Evolutionary conservation across 2,113 vertebrate species (phyloP), one percentile per base, ranked within the genome.

Genomic region (Epinephelus lanceolatus): DNA sequence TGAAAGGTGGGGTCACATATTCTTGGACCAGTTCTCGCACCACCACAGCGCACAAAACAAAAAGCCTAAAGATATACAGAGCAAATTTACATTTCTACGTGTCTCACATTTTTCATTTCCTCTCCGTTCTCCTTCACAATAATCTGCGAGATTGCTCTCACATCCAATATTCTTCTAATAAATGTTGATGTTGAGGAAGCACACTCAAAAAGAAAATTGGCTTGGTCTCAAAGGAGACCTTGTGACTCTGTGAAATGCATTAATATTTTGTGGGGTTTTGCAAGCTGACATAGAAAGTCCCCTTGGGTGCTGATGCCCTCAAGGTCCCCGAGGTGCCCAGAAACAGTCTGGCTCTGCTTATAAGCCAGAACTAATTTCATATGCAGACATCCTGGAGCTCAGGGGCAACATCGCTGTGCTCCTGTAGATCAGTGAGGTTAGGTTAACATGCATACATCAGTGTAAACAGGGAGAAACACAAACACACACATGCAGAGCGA

Each of bases 41-140:
- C 27, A 51, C 49, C 23, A 47, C 23, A 23, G 10, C 9, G n/a
- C 0, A 52, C 11, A 52, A 51, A 76, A 33, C 68, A 63, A 18
- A 73, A 63, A 49, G 7, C 30, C 80, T 83, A 18, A 51, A 61
- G 10, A 84, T 71, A 62, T 0, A 53, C 23, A 59, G 53, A 63
- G 21, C 67, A 62, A 65, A 80, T 87, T 84, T 61, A 76, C 62
- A 84, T 71, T 12, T 72, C 21, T 21, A 5, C 1, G 11, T 42
- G 23, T 62, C 63, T 71, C n/a, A 52, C 40, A 79, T 74, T 87
- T 63, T 83, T 71, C 45, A 88, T 85, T 76, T 89, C 70, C 51
- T 74, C 33, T 65, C 0, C 0, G 47, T 81, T 71, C 45, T 66
- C n/a, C 18, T 14, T 66, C n/a, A 82, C n/a, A 84, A 19, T 61